Evolutionary conservation across 2,888 invertebrate species (phyloP), one percentile per base, ranked within the genome.

Genomic region (Chirona hameri): DNA sequence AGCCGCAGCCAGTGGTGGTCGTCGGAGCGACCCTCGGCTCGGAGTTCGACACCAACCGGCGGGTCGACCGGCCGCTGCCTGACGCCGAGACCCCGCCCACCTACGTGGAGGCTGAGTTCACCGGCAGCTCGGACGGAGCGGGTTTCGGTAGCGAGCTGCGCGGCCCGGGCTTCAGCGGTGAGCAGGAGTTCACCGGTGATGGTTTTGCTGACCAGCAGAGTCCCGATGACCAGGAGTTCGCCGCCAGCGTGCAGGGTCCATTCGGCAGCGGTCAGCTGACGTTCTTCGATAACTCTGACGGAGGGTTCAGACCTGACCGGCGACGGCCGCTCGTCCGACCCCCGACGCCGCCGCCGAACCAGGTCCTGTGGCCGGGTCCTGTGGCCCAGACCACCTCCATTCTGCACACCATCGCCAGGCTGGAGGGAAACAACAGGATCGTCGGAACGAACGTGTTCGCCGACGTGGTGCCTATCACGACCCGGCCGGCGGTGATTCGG

Each of bases 391-490:
- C 15, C 52, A 65, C 84, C 83, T 69, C 83, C 81, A 57, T 76
- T 65, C 27, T 84, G 29, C 87, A 87, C 69, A 87, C 87, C 4
- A 86, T 87, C 81, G 87, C 86, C 4, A 86, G 86, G 69, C 86
- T 87, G 48, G 87, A 87, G 82, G 86, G 86, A 80, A 86, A 86
- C 60, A 87, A 87, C 82, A 85, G 86, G 82, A 87, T 87, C 65
- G 84, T 87, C 1, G 85, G 85, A 3, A 87, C 87, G 18, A 86
- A 86, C 81, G 85, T 86, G 5, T 85, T 87, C 80, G 82, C 79
- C 60, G 72, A 82, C 31, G 84, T 82, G 27, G 82, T 83, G 81
- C 82, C 83, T 7, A 81, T 84, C 52, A 82, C 83, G 2, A 69
- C 84, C 29, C 27, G 65, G 39, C 84, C 84, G 29, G 84, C 84